Evolutionary conservation across 2,113 vertebrate species (phyloP), one percentile per base, ranked within the genome.

Genomic region (Neogobius melanostomus): DNA sequence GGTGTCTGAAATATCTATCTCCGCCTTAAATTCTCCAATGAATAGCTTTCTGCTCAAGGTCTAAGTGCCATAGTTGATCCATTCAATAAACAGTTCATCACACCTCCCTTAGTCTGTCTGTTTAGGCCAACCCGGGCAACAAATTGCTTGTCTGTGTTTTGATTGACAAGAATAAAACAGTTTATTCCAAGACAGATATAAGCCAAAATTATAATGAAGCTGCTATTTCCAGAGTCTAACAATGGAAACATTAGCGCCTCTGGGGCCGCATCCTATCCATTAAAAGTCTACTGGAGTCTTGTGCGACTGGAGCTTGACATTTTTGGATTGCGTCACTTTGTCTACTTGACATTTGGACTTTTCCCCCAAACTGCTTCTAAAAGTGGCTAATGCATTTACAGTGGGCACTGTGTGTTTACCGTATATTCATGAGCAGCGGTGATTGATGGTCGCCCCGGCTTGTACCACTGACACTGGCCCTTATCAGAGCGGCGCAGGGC

Each of bases 381-480:
- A 48, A 64, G 46, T 9, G 46, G 16, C 62, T 48, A 10, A 48
- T 64, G 14, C 16, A 48, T 61, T 61, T 46, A 64, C 62, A 64
- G 17, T 43, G 46, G n/a, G 43, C 8, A n/a, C 6, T 14, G 21
- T 64, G 56, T 6, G 0, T 75, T 66, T 45, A 61, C 69, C 56
- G 42, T 66, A 51, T 59, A 54, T 65, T 52, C 52, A 69, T 12
- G 45, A 77, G 52, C 71, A 46, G 17, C 28, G 61, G 73, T 81
- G 82, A 82, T 74, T 67, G 80, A 84, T 80, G 75, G 61, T 7
- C 47, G 68, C 67, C 61, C 8, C 17, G 28, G 53, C 12, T 61
- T 1, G 60, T 45, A 52, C 45, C 69, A 78, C 28, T 69, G 74
- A 82, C 74, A 74, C 64, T 0, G 15, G 56, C 53, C 43, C 49